A percentile compares a stretch with the other conserved stretches of the same genome.
Evolutionary conservation across 2,888 invertebrate species (phyloP).

Genomic region (Actias luna): DNA sequence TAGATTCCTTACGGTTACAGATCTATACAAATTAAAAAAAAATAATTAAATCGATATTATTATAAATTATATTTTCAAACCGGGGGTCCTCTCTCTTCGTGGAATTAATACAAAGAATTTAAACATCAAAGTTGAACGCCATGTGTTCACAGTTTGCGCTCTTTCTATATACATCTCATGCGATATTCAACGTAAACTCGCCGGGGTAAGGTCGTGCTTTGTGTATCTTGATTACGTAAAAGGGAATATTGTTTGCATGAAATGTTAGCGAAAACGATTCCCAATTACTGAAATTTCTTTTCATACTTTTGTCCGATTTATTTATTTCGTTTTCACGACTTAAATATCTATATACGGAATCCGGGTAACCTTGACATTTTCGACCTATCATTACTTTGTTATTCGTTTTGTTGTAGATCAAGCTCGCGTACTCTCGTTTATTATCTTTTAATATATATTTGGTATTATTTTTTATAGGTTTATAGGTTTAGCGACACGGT

Average conservation of each 20-base stretch:
- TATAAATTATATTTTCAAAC: not conserved
- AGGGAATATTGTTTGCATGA: constrained; percentile 17
- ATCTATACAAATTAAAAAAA: too few relatives aligned
- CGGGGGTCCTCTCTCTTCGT: not conserved
- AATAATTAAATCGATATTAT: too few relatives aligned
- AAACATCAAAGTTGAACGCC: constrained; percentile 8
- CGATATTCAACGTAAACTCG: not conserved
- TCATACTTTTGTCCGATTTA: constrained; percentile 38
- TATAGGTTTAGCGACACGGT: too few relatives aligned
- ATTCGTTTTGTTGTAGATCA: not conserved
- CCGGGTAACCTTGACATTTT: not conserved
- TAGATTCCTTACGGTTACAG: too few relatives aligned
- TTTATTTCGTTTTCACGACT: constrained; percentile 5
- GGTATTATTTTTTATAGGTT: too few relatives aligned
- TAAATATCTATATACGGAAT: constrained; percentile 3
- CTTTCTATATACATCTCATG: not conserved
- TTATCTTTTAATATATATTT: not conserved
- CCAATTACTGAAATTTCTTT: constrained; percentile 39
- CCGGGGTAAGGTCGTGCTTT: not conserved
- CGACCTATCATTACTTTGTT: not conserved
- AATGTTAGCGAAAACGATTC: constrained; percentile 38
- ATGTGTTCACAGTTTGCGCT: not conserved
- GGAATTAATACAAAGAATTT: constrained; percentile 8
- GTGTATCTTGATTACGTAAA: not conserved
- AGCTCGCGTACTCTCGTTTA: not conserved